Evolutionary conservation across 2,113 vertebrate genomes (phyloP).

Genomic region (Isichthys henryi): DNA sequence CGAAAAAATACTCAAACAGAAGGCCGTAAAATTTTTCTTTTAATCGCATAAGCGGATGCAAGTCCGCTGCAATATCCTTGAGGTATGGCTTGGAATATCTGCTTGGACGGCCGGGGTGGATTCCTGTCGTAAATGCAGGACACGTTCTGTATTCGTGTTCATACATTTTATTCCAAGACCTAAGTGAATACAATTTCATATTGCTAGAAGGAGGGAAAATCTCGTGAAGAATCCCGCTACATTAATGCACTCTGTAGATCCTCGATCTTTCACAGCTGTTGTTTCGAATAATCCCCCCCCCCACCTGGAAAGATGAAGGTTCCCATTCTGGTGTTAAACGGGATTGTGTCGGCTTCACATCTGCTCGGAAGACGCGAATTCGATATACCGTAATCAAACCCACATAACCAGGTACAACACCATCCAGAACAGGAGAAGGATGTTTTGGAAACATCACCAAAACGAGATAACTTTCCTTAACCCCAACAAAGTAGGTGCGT

Average conservation of each 20-base stretch:
- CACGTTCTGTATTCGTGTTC: neutral
- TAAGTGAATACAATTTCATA: neutral
- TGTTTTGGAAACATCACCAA: constrained; percentile 24
- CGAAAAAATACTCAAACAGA: neutral
- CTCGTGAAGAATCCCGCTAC: neutral
- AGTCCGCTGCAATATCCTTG: neutral
- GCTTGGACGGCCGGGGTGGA: neutral
- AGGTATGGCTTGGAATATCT: neutral
- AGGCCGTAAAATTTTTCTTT: neutral
- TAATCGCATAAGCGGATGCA: neutral
- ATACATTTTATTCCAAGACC: neutral
- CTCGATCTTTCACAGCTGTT: neutral
- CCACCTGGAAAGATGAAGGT: neutral
- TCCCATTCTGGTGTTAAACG: constrained; percentile 31
- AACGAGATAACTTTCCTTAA: constrained; percentile 37
- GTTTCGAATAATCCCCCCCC: neutral
- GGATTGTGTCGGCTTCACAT: constrained; percentile 39
- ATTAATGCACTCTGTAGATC: neutral
- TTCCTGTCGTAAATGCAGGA: neutral
- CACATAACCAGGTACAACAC: constrained; percentile 36
- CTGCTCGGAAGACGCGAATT: constrained; percentile 23
- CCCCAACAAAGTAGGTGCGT: constrained; percentile 42
- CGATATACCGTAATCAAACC: constrained; percentile 34
- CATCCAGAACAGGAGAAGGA: constrained; percentile 25
- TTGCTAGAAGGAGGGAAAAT: neutral